Evolutionary conservation across 2,888 invertebrate species (phyloP), one percentile per base, ranked within the genome.

Genomic region (Aphidius colemani): DNA sequence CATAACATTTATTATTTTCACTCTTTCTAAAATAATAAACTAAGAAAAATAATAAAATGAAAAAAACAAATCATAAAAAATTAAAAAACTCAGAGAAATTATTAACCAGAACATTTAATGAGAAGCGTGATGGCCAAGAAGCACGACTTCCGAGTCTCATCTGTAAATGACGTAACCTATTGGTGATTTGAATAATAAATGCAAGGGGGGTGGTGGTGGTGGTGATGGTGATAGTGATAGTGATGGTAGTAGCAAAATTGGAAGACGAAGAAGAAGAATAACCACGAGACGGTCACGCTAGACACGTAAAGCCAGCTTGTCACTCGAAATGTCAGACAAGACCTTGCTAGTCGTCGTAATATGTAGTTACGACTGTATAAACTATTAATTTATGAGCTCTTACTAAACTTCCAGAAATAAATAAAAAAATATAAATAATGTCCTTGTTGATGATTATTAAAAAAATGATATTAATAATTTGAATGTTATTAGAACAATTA

Each of bases 131-230:
- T 70, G 74, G 71, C 71, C 72, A 64, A 56, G 66, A 63, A 69
- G 64, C 64, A 67, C 72, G 64, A 74, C 70, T 75, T 71, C 73
- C 71, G 68, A 77, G 76, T 74, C 74, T 72, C 73, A 73, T 73
- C 72, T 66, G 63, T 30, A 5, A 69, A 71, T 72, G 73, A 72
- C 74, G 74, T 73, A 76, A 75, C 75, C 75, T 77, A 78, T 78
- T 71, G 78, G 75, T 74, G 70, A 69, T 62, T 62, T 81, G 78
- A 81, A 81, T 81, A 81, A 81, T 81, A 74, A 78, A 81, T 79
- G 74, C 71, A 64, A 75, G 74, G 73, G 74, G 75, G 76, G 73
- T 48, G 9, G 53, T 45, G 60, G 55, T 30, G 30, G 5, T 30
- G 2, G 30, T 30, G 1, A 2, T 30, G 30, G 30, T 30, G 30